Base-by-base conservation (phyloP, 2,797 vertebrate species). In the Chloroceryle amazona region DNA sequence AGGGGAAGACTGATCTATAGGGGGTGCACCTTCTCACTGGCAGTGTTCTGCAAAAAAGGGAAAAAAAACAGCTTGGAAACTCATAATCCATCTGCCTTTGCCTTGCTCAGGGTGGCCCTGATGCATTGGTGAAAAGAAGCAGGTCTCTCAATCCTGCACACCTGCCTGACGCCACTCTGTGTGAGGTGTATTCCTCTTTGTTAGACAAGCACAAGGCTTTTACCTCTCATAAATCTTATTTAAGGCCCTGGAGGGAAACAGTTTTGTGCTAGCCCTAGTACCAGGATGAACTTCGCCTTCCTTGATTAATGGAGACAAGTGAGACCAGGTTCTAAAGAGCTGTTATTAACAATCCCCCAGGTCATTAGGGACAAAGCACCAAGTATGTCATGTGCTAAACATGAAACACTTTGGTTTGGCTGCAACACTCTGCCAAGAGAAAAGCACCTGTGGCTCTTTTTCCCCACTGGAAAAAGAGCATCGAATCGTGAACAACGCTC, bases 271-370 rank as follows among this genome's bases (percentile, higher is more conserved):
- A 95, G 33, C 42, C n/a, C 46, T 81, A 62, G 21, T 54, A 55
- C 37, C 1, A 4, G 28, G 55, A 33, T 35, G 66, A 87, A 70
- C 28, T 85, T 85, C 18, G 23, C 49, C 46, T 73, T 85, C 79
- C 47, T 91, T 84, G 79, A 49, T 75, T 65, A 90, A 86, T 25
- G 29, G 58, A 81, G 42, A 55, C 55, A 92, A 93, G 91, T 37
- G 22, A 28, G 61, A 93, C 29, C 18, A 61, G 39, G 55, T 80
- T 65, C 71, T 85, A 72, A 46, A 37, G 51, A 84, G 46, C 55
- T 75, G 37, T 57, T 68, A 41, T n/a, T 86, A 83, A 47, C 46
- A 55, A 37, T 49, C 54, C 70, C 57, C 33, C 19, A 4, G 39
- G 62, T 35, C 41, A 51, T 37, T 66, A 52, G 41, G 72, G 52